Evolutionary conservation across 2,797 vertebrate genomes (phyloP), one percentile per base, ranked within the genome.

Genomic region (Syngnathus rostellatus): DNA sequence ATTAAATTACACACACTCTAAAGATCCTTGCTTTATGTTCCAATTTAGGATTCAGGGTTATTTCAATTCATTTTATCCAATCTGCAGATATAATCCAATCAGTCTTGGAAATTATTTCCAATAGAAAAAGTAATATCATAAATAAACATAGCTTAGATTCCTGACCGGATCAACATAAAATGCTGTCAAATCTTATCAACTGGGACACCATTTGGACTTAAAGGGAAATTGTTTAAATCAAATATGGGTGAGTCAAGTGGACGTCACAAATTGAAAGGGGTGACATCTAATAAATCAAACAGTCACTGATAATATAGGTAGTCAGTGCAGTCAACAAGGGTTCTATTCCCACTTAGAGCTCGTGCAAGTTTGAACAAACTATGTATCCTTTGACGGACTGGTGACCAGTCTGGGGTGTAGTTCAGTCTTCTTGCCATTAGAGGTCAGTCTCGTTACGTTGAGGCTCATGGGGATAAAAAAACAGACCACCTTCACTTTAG

Each of bases 381-480:
- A 8, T 53, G 8, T 53, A 53, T n/a, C 50, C n/a, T 48, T 5
- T 48, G 9, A 6, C n/a, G 21, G 38, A 63, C 23, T 16, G 21
- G 7, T 41, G 31, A 31, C 3, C 31, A 31, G 31, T 31, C 31
- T 31, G 31, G 31, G 3, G 31, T 81, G 79, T 65, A 85, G 37
- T 78, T 23, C 17, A 14, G 0, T 10, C 2, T 43, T 4, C 40
- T 53, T 63, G 16, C 83, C 88, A 79, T 54, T 48, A 86, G 87
- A 77, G 81, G 86, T 79, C 87, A 81, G 75, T 82, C 61, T 86
- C 40, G 70, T 46, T 25, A 12, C 74, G 37, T 71, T 1, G 38
- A 8, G 38, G 43, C 71, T 48, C 61, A 68, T 43, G 58, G 39
- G 25, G 25, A 2, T 2, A 68, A 45, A 8, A 62, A 14, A 43